These are phyloP conservation scores for Galerucella pusilla DNA, from an alignment of 2,888 invertebrate genomes.

Conservation along the genomic window DNA sequence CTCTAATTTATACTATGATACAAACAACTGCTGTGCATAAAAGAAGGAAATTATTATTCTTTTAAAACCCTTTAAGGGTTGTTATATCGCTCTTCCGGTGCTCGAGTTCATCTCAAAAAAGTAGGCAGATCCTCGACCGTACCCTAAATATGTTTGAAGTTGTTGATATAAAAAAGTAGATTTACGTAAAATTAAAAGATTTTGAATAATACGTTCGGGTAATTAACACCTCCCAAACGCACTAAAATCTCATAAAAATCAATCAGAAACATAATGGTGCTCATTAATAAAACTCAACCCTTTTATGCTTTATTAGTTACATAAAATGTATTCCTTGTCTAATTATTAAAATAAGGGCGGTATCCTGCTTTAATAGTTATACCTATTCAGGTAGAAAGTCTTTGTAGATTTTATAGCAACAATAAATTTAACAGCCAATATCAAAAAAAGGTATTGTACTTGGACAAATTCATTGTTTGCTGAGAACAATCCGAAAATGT, in stretches of 20 bases:
- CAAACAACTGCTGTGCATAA: conserved; percentile 16
- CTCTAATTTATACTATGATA: conserved; percentile 24
- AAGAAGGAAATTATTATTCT: conserved; percentile 30
- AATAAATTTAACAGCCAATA: background rate
- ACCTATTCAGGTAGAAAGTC: conserved; percentile 10
- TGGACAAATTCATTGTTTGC: background rate
- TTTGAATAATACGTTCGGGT: conserved; percentile 31
- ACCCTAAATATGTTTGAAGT: conserved; percentile 18
- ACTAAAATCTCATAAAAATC: conserved; percentile 34
- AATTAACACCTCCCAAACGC: conserved; percentile 35
- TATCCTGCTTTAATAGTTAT: conserved; percentile 9
- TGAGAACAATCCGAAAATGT: background rate
- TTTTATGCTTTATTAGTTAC: conserved; percentile 32
- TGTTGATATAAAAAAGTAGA: conserved; percentile 25
- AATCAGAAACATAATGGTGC: conserved; percentile 32
- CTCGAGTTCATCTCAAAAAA: conserved; percentile 16
- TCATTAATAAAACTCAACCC: conserved; percentile 33
- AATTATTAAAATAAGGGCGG: conserved; percentile 22
- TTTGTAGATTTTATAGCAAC: conserved; percentile 1
- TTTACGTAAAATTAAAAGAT: conserved; percentile 15
- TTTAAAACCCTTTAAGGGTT: conserved; percentile 27
- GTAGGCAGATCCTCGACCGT: conserved; percentile 14
- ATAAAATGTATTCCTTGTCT: conserved; percentile 18
- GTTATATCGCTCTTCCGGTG: conserved; percentile 32
- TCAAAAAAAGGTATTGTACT: background rate